Base-by-base conservation (phyloP, 2,113 vertebrate species). In the Grammomys dolichurus region DNA sequence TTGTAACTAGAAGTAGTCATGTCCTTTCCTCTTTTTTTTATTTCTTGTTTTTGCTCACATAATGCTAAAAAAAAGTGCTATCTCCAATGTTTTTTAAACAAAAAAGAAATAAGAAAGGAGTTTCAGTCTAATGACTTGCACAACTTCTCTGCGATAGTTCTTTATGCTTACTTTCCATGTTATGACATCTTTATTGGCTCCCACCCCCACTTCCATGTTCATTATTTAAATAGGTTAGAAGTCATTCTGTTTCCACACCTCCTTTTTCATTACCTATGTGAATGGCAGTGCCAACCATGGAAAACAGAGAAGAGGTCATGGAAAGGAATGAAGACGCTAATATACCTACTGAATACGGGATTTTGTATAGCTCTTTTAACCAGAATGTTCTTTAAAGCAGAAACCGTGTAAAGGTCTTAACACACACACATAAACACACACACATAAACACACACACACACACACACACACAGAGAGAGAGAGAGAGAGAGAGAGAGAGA, bases 181-280 rank as follows among this genome's bases (percentile, higher is more conserved):
- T 97, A 86, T 90, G 72, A 97, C 93, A 97, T 94, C 90, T 75
- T 58, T 89, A 28, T 91, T 95, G 93, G 95, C 90, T 87, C 33
- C 60, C 13, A 91, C 92, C n/a, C n/a, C 36, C 22, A 48, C 20
- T 28, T 69, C 70, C 70, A 86, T 2, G 4, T 93, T 80, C 80
- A 77, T 80, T 94, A 46, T 96, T 87, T 96, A 95, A 96, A 7
- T 96, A 82, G 90, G 96, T 92, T 95, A 96, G 65, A 96, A 76
- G 95, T 95, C 88, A 93, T 73, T 24, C 67, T 90, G n/a, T 9
- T 63, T 43, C 22, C 51, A 1, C 2, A 19, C 28, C 48, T 48
- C 93, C 17, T 4, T 63, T 87, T 67, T 87, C 70, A 88, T 92
- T 93, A 94, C 80, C 70, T 73, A 16, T 90, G 28, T 60, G 63